Conservation (phyloP, 2,888 invertebrate species). For the Cyclophora punctaria region DNA sequence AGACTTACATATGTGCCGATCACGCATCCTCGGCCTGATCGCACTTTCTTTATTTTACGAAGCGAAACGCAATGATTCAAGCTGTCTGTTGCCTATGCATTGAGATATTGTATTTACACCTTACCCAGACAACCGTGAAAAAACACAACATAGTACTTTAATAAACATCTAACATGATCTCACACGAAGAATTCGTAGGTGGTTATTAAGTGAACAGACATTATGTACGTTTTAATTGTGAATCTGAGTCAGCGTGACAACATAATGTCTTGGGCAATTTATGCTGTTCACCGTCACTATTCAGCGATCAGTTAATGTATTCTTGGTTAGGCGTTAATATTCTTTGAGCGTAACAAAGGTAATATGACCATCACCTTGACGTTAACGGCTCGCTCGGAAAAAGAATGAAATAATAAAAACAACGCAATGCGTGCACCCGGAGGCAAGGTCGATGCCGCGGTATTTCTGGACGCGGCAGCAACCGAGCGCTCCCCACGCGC, state of each 20-base stretch:
- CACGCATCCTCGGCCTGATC: conserved; percentile 46
- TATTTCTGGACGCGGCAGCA: conserved; percentile 62
- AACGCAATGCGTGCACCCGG: conserved; percentile 55
- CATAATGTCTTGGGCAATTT: no score
- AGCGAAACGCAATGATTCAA: conserved; percentile 34
- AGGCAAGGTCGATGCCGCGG: conserved; percentile 67
- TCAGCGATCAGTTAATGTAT: no score
- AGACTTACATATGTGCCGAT: conserved; percentile 39
- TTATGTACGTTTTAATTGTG: no score
- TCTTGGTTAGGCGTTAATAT: no score
- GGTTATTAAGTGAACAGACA: no score
- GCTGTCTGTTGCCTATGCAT: conserved; percentile 18
- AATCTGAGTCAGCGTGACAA: no score
- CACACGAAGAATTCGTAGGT: conserved; percentile 2
- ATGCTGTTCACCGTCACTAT: no score
- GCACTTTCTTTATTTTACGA: conserved; percentile 44
- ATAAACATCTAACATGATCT: conserved; percentile 12
- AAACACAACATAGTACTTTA: conserved; percentile 1
- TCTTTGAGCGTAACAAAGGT: conserved; percentile 11
- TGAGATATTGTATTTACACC: conserved; percentile 11
- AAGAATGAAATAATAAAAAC: conserved; percentile 61
- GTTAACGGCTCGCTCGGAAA: conserved; percentile 46
- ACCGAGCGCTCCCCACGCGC: conserved; percentile 25
- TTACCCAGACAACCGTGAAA: conserved; percentile 9
- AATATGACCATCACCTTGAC: conserved; percentile 59